Evolutionary conservation across 2,113 vertebrate species (phyloP).

Genomic region (Archilochus colubris): DNA sequence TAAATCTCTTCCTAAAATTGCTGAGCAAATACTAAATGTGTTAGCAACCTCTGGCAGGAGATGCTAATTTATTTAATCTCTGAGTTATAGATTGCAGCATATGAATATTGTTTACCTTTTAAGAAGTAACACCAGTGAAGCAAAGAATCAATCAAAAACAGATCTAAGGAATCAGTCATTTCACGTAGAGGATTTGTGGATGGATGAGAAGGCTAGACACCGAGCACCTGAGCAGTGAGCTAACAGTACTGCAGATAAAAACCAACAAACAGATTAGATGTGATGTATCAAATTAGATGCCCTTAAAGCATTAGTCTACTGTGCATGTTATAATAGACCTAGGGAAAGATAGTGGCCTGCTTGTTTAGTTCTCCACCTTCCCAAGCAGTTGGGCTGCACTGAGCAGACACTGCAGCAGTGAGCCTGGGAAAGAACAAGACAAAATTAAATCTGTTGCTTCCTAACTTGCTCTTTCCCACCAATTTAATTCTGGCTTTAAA

Average conservation of each 20-base stretch:
- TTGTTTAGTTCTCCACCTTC: not conserved
- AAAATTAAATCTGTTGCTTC: not conserved
- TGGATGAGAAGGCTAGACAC: conserved; percentile 54
- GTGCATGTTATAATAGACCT: not conserved
- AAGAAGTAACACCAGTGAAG: conserved; percentile 62
- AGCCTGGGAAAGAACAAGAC: not conserved
- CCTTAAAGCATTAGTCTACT: not conserved
- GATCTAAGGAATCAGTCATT: conserved; percentile 55
- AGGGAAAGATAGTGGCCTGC: not conserved
- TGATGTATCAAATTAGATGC: conserved; percentile 32
- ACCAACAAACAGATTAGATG: conserved; percentile 55
- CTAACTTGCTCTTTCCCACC: not conserved
- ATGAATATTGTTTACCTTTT: conserved; percentile 63
- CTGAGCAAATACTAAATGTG: conserved; percentile 14
- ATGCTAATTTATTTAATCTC: conserved; percentile 29
- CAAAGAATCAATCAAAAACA: conserved; percentile 60
- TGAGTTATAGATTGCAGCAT: conserved; percentile 45
- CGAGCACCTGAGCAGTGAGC: conserved; percentile 48
- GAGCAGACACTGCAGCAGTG: not conserved
- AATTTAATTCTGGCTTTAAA: not conserved
- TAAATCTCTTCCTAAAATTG: conserved; percentile 19
- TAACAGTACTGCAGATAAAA: conserved; percentile 63
- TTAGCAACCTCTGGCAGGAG: conserved; percentile 47
- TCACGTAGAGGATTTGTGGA: conserved; percentile 54
- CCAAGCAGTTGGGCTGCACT: not conserved